A percentile compares a stretch with the other conserved stretches of the same genome.
These are phyloP conservation scores for Apocrypta bakeri DNA, from an alignment of 1,140 invertebrate species.

Conservation along the genomic window DNA sequence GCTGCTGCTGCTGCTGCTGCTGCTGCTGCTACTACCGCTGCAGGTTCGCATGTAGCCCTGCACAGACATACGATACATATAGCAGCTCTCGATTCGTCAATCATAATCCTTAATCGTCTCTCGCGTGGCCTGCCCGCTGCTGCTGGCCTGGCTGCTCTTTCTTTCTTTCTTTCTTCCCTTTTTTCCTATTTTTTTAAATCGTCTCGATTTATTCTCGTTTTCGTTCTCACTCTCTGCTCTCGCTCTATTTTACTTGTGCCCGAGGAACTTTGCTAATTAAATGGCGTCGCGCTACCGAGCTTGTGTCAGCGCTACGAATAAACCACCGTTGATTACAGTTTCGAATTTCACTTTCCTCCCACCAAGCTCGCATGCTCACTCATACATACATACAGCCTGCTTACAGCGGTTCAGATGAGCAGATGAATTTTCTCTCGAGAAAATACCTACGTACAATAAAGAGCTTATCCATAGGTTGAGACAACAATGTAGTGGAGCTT, in stretches of 20 bases:
- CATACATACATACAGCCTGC: too few relatives aligned
- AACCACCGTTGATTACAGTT: conserved; percentile 48
- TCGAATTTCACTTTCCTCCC: conserved; percentile 48
- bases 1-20: too few relatives aligned
- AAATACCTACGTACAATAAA: conserved; percentile 41
- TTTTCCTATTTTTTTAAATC: not conserved
- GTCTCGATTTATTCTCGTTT: not conserved
- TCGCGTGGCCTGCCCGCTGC: conserved; percentile 3
- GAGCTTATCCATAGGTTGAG: conserved; percentile 63
- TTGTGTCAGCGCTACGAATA: conserved; percentile 41
- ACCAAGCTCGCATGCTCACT: not conserved
- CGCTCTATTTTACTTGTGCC: not conserved
- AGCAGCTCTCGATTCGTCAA: conserved; percentile 44
- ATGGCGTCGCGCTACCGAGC: conserved; percentile 43
- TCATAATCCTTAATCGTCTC: conserved; percentile 48
- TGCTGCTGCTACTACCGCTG: too few relatives aligned
- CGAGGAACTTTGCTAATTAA: conserved; percentile 50
- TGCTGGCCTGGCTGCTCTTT: not conserved
- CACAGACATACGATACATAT: too few relatives aligned
- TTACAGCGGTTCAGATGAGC: too few relatives aligned
- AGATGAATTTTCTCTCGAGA: too few relatives aligned
- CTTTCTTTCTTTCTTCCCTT: not conserved
- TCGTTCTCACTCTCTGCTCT: conserved; percentile 9
- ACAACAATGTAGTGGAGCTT: too few relatives aligned
- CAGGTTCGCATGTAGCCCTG: too few relatives aligned